Evolutionary conservation across 2,797 vertebrate species (phyloP).

Genomic region (Gymnoscopelus braueri): DNA sequence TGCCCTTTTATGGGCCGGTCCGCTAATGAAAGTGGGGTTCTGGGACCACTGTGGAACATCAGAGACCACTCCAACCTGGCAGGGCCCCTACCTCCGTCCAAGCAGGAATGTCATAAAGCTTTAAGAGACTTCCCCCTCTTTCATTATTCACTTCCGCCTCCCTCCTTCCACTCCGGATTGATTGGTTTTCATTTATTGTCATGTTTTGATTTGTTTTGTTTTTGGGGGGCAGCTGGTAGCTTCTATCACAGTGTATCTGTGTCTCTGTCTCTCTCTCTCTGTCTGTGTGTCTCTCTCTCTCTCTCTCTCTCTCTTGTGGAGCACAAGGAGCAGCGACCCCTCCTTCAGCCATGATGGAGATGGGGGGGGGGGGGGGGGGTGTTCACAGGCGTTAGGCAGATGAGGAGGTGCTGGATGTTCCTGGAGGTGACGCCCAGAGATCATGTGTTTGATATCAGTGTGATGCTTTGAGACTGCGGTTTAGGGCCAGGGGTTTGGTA

Average conservation of each 20-base stretch:
- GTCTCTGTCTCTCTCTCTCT: constrained; percentile 28
- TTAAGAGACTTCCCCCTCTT: constrained; percentile 87
- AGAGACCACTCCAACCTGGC: constrained; percentile 86
- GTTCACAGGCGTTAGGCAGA: too few species aligned
- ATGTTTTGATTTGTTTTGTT: constrained; percentile 44
- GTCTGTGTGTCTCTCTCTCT: constrained; percentile 71
- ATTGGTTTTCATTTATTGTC: constrained; percentile 85
- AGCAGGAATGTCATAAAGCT: constrained; percentile 93
- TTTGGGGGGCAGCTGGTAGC: constrained; percentile 27
- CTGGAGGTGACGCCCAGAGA: background rate
- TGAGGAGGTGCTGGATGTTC: too few species aligned
- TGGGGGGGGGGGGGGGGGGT: too few species aligned
- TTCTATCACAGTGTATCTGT: too few species aligned
- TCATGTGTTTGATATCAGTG: constrained; percentile 38
- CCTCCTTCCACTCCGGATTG: constrained; percentile 81
- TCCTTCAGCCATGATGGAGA: too few species aligned
- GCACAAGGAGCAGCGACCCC: too few species aligned
- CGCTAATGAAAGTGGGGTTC: constrained; percentile 88
- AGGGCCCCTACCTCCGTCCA: constrained; percentile 79
- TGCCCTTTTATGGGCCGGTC: constrained; percentile 86
- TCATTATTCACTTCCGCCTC: constrained; percentile 87
- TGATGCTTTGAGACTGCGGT: background rate
- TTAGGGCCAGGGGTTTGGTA: too few species aligned
- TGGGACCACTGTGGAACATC: constrained; percentile 89
- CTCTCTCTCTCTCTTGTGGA: too few species aligned